phyloP scores from a whole-genome alignment of 2,888 invertebrate species.

The Eristalinus aeneus region DNA sequence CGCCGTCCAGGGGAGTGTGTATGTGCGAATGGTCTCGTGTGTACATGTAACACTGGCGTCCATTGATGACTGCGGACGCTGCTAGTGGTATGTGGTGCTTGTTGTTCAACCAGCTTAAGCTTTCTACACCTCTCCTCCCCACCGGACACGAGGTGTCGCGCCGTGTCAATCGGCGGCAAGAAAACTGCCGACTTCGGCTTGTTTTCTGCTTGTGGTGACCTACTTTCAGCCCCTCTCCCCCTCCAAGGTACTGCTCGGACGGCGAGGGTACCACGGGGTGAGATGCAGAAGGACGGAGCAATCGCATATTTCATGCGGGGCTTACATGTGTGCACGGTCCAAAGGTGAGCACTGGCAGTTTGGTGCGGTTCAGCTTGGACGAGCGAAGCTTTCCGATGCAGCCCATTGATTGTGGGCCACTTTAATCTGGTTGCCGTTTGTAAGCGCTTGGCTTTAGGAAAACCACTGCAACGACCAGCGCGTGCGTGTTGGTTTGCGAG shows the following conservation, averaged over 20 bases:
- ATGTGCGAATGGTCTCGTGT: conserved; percentile 16
- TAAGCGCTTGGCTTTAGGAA: not conserved
- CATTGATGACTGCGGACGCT: conserved; percentile 47
- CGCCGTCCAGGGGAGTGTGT: not conserved
- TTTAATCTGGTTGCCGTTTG: not conserved
- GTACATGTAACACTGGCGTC: conserved; percentile 1
- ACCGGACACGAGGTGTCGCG: conserved; percentile 1
- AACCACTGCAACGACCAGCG: not conserved
- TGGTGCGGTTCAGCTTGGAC: conserved; percentile 15
- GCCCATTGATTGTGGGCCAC: not conserved
- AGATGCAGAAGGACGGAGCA: conserved; percentile 57
- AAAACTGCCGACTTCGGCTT: conserved; percentile 56
- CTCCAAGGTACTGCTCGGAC: conserved; percentile 5
- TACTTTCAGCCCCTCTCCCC: conserved; percentile 49
- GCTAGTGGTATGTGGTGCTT: conserved; percentile 8
- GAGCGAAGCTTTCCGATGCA: conserved; percentile 21
- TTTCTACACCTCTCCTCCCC: not conserved
- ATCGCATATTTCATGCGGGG: conserved; percentile 53
- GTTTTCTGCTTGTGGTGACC: conserved; percentile 57
- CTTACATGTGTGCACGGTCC: conserved; percentile 32
- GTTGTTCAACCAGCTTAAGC: conserved; percentile 44
- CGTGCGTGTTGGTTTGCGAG: not conserved
- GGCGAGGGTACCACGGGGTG: conserved; percentile 19
- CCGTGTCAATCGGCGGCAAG: conserved; percentile 41
- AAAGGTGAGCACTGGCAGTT: conserved; percentile 33